Conservation (phyloP, 2,113 vertebrate genomes). For the Lophochroa leadbeateri region DNA sequence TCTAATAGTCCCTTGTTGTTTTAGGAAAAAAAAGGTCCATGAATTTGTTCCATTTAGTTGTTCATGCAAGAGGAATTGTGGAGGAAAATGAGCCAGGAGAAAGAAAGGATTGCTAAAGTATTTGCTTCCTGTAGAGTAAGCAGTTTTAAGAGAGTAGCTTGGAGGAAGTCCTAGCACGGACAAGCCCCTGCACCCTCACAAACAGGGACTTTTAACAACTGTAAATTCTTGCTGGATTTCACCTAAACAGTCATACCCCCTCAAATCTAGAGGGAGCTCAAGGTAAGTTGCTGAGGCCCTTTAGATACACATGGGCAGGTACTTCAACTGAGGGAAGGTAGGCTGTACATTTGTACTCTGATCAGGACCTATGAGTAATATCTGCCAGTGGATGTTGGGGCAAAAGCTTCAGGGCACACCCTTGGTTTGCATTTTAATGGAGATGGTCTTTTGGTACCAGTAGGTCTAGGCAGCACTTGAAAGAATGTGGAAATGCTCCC, state of each 20-base stretch:
- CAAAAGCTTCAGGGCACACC: background rate
- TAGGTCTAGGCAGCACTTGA: background rate
- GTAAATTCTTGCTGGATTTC: background rate
- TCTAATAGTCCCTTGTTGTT: background rate
- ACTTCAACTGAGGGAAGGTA: background rate
- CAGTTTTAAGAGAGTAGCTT: background rate
- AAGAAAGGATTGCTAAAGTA: background rate
- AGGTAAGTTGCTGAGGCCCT: background rate
- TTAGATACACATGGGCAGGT: background rate
- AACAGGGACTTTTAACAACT: background rate
- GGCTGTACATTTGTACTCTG: background rate
- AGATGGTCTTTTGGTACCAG: background rate
- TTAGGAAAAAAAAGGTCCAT: background rate
- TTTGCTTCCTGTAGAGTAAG: background rate
- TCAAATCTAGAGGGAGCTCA: background rate
- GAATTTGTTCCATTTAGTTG: background rate
- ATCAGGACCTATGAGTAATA: background rate
- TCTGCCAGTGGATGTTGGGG: background rate
- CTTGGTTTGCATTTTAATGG: background rate
- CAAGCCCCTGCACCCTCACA: background rate
- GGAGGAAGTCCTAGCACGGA: background rate
- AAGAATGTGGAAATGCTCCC: background rate
- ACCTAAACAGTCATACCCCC: background rate
- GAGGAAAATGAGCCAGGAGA: background rate
- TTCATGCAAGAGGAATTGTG: background rate